These are phyloP conservation scores for Lepidotrigona ventralis DNA, from an alignment of 1,140 invertebrate species.

Conservation along the genomic window DNA sequence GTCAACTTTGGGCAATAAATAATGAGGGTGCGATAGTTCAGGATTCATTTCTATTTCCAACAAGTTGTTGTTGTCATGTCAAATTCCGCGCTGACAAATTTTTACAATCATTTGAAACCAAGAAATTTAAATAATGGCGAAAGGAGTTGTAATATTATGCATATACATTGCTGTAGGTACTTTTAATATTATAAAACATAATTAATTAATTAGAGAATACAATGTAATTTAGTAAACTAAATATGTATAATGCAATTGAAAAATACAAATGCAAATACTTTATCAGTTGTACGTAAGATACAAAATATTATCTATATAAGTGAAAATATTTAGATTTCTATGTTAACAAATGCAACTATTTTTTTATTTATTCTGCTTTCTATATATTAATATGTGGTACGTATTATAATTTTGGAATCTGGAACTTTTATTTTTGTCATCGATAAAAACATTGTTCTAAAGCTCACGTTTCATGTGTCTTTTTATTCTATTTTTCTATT, in stretches of 20 bases:
- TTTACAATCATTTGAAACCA: background rate
- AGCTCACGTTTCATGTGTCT: slow-evolving; percentile 10
- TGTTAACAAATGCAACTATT: background rate
- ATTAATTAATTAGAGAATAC: background rate
- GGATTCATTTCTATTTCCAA: slow-evolving; percentile 82
- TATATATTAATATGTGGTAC: background rate
- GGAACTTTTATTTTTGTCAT: slow-evolving; percentile 4
- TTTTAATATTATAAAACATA: background rate
- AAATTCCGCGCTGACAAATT: slow-evolving; percentile 77
- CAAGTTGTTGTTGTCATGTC: slow-evolving; percentile 82
- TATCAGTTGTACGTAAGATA: background rate
- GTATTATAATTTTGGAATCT: slow-evolving; percentile 11
- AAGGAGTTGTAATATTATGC: background rate
- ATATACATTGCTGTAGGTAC: background rate
- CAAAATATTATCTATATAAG: background rate
- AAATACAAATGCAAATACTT: background rate
- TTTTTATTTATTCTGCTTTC: slow-evolving; percentile 13
- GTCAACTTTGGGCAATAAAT: slow-evolving; percentile 80
- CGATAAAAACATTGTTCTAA: background rate
- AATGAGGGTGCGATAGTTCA: slow-evolving; percentile 76
- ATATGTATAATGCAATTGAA: background rate
- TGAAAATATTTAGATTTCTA: background rate
- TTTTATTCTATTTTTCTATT: background rate
- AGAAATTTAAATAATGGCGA: background rate
- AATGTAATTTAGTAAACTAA: background rate